Evolutionary conservation across 2,888 invertebrate species (phyloP).

Genomic region (Crocallis elinguaria): DNA sequence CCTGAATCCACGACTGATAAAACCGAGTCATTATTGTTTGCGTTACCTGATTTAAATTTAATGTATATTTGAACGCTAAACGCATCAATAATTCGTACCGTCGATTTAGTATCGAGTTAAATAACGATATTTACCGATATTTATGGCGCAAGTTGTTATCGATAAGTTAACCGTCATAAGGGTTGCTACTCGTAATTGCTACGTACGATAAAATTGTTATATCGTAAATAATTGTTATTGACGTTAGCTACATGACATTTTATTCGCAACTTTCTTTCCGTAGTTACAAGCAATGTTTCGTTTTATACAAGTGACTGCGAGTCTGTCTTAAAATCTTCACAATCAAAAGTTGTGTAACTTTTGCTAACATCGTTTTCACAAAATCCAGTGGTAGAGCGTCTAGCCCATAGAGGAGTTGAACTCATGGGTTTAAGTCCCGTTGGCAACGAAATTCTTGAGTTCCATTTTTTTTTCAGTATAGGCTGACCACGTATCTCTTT

Average conservation of each 20-base stretch:
- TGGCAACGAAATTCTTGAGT: no score
- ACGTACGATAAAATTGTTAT: constrained; percentile 54
- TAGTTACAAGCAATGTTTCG: neutral
- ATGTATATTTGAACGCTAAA: constrained; percentile 27
- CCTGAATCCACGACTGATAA: constrained; percentile 28
- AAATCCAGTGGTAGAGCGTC: no score
- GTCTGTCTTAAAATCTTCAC: no score
- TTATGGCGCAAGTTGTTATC: constrained; percentile 22
- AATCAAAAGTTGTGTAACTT: no score
- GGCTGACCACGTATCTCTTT: no score
- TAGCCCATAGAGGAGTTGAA: no score
- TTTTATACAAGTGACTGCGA: neutral
- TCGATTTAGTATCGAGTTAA: constrained; percentile 17
- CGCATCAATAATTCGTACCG: constrained; percentile 17
- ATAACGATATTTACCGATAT: constrained; percentile 23
- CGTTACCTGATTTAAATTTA: constrained; percentile 26
- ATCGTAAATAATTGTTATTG: constrained; percentile 46
- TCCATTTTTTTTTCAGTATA: no score
- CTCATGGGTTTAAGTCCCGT: no score
- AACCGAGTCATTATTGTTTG: constrained; percentile 24
- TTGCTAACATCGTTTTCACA: no score
- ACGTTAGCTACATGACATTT: constrained; percentile 32
- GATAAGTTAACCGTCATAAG: constrained; percentile 28
- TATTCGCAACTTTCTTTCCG: constrained; percentile 11
- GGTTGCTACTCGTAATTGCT: constrained; percentile 54